Evolutionary conservation across 2,888 invertebrate genomes (phyloP), one percentile per base, ranked within the genome.

Genomic region (Plutella xylostella): DNA sequence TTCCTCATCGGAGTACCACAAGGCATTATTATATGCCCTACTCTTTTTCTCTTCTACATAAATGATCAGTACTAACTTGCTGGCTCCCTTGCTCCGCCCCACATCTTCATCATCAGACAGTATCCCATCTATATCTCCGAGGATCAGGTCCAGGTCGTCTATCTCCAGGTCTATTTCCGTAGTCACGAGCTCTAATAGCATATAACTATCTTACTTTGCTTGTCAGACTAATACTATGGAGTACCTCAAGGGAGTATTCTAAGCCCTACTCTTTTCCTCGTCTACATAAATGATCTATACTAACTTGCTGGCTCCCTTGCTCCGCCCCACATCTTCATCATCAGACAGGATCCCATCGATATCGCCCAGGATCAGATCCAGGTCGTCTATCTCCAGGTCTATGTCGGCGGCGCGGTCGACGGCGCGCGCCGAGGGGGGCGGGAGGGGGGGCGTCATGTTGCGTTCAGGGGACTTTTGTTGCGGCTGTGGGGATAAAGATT

Each of bases 61-160:
- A n/a, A n/a, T n/a, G n/a, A n/a, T n/a, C n/a, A n/a, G n/a, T n/a
- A n/a, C n/a, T n/a, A n/a, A n/a, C n/a, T n/a, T n/a, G n/a, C n/a
- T n/a, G n/a, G n/a, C n/a, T n/a, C n/a, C n/a, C n/a, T n/a, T n/a
- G n/a, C n/a, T n/a, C n/a, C n/a, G n/a, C n/a, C n/a, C n/a, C n/a
- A n/a, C n/a, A n/a, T n/a, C n/a, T 1, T 78, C 79, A 9, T 79
- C 50, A 40, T 48, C 49, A 4, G 76, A 75, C 7, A 82, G 66
- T 14, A 82, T 79, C 7, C 72, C 78, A 53, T 83, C 80, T 51
- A 83, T 79, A 57, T 80, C 80, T 0, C 68, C 80, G 19, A 82
- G 63, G 20, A 82, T 78, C 45, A 79, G 67, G 49, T 78, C 79
- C 2, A 82, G 57, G 46, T 80, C 82, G 45, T 79, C 80, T 22